A percentile compares a stretch with the other conserved stretches of the same genome.
Evolutionary conservation across 2,888 invertebrate genomes (phyloP).

Genomic region (Zygogramma bicolorata): DNA sequence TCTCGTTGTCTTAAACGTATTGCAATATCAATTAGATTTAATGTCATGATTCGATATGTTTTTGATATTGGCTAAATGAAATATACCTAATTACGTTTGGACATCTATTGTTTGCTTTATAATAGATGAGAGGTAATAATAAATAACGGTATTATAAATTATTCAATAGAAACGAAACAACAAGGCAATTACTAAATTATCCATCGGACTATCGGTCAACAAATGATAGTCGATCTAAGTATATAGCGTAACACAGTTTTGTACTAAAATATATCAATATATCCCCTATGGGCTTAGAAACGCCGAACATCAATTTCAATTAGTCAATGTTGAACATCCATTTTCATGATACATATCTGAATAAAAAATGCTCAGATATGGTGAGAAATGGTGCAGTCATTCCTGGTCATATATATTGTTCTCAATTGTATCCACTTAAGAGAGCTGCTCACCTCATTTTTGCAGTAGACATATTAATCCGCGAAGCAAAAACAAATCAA

Average conservation of each 20-base stretch:
- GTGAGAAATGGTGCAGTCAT: no score
- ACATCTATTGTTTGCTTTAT: slow-evolving; percentile 37
- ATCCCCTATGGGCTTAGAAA: slow-evolving; percentile 30
- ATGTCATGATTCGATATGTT: slow-evolving; percentile 23
- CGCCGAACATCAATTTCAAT: slow-evolving; percentile 17
- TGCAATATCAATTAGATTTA: slow-evolving; percentile 20
- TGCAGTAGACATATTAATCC: no score
- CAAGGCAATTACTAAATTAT: slow-evolving; percentile 59
- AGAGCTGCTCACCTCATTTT: no score
- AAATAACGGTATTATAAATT: slow-evolving; percentile 50
- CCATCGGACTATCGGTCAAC: slow-evolving; percentile 54
- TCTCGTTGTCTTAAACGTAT: slow-evolving; percentile 4
- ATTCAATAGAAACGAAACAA: slow-evolving; percentile 51
- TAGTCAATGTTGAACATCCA: slow-evolving; percentile 7
- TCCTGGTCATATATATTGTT: no score
- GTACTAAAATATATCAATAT: slow-evolving; percentile 54
- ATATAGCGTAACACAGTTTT: slow-evolving; percentile 52
- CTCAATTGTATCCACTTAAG: no score
- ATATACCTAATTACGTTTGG: slow-evolving; percentile 23
- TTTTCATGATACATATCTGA: no score
- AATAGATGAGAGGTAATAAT: slow-evolving; percentile 41
- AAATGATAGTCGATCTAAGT: slow-evolving; percentile 56
- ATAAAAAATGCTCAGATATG: no score
- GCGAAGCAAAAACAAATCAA: no score
- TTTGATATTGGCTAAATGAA: slow-evolving; percentile 11